A percentile compares a stretch with the other conserved stretches of the same genome.
phyloP scores from a whole-genome alignment of 2,888 invertebrate species.

The Ormyrus pomaceus region DNA sequence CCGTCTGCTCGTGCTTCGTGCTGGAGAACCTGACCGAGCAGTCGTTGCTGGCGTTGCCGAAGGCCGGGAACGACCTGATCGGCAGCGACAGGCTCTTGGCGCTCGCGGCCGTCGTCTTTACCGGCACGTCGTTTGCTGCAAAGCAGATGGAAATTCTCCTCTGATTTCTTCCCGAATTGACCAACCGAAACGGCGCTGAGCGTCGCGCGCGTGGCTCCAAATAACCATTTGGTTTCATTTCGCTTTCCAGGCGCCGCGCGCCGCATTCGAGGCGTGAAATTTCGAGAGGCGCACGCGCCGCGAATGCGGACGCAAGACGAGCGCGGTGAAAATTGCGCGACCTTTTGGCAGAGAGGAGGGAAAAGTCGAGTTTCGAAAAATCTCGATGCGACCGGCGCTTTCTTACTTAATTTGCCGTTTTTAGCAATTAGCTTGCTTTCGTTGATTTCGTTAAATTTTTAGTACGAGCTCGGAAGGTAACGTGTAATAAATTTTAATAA shows the following conservation, averaged over 20 bases:
- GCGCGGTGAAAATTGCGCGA: conserved; percentile 35
- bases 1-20: conserved; percentile 71
- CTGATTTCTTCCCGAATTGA: no score
- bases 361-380: conserved; percentile 42
- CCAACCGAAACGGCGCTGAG: no score
- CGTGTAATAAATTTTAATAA: background rate
- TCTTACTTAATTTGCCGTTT: no score
- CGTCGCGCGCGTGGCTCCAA: conserved; percentile 1
- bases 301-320: conserved; percentile 26
- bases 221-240: conserved; percentile 47
- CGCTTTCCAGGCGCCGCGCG: conserved; percentile 40
- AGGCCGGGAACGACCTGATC: conserved; percentile 71
- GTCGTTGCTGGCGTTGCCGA: conserved; percentile 73
- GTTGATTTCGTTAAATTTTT: no score
- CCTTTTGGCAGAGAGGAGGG: conserved; percentile 29
- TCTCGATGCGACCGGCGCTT: no score
- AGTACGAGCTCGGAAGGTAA: no score
- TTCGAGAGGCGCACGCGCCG: conserved; percentile 29
- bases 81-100: conserved; percentile 64
- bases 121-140: conserved; percentile 61
- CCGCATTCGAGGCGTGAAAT: conserved; percentile 26
- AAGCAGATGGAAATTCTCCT: conserved; percentile 45
- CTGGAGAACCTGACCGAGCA: conserved; percentile 73
- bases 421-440: no score
- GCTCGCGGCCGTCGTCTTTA: conserved; percentile 60